Conservation (phyloP, 2,888 invertebrate species). For the Rhagonycha lutea region DNA sequence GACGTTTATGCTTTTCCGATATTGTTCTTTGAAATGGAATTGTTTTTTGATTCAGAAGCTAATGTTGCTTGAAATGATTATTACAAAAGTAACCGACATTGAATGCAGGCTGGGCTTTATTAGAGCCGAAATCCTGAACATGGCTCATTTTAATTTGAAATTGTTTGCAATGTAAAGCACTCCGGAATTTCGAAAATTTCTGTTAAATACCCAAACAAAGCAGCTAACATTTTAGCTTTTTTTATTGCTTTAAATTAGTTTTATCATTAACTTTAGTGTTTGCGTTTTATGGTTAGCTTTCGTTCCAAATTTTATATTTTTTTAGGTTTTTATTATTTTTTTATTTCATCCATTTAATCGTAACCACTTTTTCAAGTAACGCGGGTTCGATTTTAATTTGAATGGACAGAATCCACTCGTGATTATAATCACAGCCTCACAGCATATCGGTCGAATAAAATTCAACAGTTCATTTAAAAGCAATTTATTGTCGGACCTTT, state of each 20-base stretch:
- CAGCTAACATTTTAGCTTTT: neutral
- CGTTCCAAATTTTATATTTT: neutral
- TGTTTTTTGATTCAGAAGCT: neutral
- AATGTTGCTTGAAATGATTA: neutral
- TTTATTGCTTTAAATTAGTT: neutral
- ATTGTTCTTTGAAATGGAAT: neutral
- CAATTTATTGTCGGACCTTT: neutral
- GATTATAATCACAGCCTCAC: neutral
- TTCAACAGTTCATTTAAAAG: neutral
- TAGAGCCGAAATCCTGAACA: neutral
- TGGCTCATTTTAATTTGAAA: neutral
- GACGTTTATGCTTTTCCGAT: neutral
- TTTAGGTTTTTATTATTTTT: neutral
- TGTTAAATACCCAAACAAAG: neutral
- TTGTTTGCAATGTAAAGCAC: neutral
- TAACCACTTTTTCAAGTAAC: neutral
- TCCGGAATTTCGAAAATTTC: neutral
- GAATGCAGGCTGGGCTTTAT: neutral
- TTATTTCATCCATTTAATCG: neutral
- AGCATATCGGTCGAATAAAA: neutral
- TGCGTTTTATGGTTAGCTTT: neutral
- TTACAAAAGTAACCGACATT: neutral
- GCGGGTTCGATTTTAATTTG: neutral
- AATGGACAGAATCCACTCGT: neutral
- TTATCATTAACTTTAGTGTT: neutral